Conservation (phyloP, 92 coral and sea anemone species). For the Siderastrea radians region DNA sequence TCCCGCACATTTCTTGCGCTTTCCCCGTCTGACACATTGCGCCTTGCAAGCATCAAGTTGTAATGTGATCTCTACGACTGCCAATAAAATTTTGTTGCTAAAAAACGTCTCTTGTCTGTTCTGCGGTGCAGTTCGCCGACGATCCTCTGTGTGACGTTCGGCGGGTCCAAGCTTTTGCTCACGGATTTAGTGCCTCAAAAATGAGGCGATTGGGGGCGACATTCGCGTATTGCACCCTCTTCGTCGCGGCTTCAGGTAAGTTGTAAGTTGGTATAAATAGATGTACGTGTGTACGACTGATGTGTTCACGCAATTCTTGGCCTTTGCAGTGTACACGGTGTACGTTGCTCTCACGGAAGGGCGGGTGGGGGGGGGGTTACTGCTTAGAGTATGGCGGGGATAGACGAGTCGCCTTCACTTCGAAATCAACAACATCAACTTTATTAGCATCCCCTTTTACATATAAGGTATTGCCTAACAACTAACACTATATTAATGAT, state of each 20-base stretch:
- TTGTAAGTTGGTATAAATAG: not conserved
- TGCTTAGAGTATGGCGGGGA: no score
- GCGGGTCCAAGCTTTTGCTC: not conserved
- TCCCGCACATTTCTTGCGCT: not conserved
- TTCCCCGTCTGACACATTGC: not conserved
- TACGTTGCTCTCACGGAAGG: no score
- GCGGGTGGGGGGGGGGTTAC: no score
- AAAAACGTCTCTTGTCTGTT: not conserved
- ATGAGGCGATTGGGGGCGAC: conserved; percentile 41
- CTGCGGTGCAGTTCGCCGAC: conserved; percentile 1
- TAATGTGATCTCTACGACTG: conserved; percentile 11
- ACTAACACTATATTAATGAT: no score
- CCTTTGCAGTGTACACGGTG: not conserved
- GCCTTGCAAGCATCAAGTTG: not conserved
- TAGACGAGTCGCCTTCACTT: no score
- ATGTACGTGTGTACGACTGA: not conserved
- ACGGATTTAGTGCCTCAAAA: conserved; percentile 12
- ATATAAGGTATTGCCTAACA: no score
- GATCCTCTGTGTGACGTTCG: not conserved
- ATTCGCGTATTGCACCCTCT: conserved; percentile 1
- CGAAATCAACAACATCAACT: no score
- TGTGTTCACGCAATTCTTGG: not conserved
- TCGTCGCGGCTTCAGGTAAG: conserved; percentile 12
- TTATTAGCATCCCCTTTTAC: no score
- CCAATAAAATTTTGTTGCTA: not conserved